Conservation (phyloP, 2,797 vertebrate genomes). For the Tokudaia tokunoshimensis region DNA sequence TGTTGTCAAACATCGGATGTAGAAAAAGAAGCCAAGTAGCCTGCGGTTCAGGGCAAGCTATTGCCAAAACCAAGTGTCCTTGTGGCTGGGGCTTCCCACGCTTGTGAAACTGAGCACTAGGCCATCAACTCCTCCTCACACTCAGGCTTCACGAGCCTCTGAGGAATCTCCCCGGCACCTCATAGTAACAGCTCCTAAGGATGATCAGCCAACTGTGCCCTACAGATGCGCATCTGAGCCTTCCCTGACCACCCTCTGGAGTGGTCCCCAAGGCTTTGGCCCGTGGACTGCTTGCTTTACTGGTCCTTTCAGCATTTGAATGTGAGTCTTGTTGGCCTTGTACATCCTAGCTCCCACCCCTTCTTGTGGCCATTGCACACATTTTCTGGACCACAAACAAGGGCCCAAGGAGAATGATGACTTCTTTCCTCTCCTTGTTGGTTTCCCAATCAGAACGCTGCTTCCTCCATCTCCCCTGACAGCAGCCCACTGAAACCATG, state of each 20-base stretch:
- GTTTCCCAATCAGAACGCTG: neutral
- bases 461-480: neutral
- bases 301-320: neutral
- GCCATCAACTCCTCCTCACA: neutral
- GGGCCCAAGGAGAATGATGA: neutral
- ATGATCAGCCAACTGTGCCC: neutral
- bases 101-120: neutral
- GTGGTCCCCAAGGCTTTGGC: neutral
- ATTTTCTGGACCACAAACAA: neutral
- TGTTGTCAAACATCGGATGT: neutral
- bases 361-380: too few species aligned
- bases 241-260: neutral
- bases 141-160: fast-evolving
- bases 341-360: neutral
- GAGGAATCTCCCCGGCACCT: too few species aligned
- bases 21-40: neutral
- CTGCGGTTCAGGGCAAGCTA: neutral
- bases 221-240: neutral
- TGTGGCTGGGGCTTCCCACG: neutral
- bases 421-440: neutral
- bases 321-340: neutral
- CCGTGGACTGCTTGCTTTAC: fast-evolving
- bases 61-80: neutral
- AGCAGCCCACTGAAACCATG: neutral
- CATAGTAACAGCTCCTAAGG: neutral